These are phyloP conservation scores for Adelges cooleyi DNA, from an alignment of 1,140 invertebrate species.

Conservation along the genomic window DNA sequence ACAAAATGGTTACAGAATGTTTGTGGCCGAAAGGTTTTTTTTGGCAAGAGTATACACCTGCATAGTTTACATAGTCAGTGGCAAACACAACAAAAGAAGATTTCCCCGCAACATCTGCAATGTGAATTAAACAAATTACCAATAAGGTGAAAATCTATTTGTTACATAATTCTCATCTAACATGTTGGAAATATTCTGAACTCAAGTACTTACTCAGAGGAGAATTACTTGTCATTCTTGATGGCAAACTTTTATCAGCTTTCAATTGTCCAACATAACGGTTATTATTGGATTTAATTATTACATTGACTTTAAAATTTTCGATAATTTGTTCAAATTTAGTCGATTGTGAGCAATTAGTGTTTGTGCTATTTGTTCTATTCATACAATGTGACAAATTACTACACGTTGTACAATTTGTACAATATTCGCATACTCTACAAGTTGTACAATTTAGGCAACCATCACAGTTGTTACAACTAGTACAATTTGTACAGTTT, in stretches of 20 bases:
- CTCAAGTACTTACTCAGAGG: constrained; percentile 59
- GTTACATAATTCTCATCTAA: too few relatives aligned
- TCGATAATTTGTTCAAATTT: constrained; percentile 60
- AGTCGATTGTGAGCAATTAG: too few relatives aligned
- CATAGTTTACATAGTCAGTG: constrained; percentile 64
- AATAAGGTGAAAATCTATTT: too few relatives aligned
- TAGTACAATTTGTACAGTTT: too few relatives aligned
- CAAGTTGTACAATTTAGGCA: too few relatives aligned
- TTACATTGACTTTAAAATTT: constrained; percentile 48
- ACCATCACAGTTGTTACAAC: too few relatives aligned
- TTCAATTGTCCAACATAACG: constrained; percentile 58
- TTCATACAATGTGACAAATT: too few relatives aligned
- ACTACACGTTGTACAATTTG: too few relatives aligned
- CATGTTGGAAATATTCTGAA: too few relatives aligned
- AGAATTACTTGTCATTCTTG: constrained; percentile 59
- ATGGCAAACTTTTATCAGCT: constrained; percentile 52
- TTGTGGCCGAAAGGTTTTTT: constrained; percentile 59
- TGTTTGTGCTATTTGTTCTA: too few relatives aligned
- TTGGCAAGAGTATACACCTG: constrained; percentile 68
- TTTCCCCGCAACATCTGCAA: constrained; percentile 56
- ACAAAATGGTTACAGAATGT: constrained; percentile 64
- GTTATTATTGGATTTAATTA: constrained; percentile 50
- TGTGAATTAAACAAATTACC: constrained; percentile 1
- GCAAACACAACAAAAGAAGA: constrained; percentile 59
- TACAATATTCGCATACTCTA: too few relatives aligned